Percentiles rank a stretch among this genome's conserved stretches.
Evolutionary conservation across 2,113 vertebrate genomes (phyloP).

Genomic region (Zingel zingel): DNA sequence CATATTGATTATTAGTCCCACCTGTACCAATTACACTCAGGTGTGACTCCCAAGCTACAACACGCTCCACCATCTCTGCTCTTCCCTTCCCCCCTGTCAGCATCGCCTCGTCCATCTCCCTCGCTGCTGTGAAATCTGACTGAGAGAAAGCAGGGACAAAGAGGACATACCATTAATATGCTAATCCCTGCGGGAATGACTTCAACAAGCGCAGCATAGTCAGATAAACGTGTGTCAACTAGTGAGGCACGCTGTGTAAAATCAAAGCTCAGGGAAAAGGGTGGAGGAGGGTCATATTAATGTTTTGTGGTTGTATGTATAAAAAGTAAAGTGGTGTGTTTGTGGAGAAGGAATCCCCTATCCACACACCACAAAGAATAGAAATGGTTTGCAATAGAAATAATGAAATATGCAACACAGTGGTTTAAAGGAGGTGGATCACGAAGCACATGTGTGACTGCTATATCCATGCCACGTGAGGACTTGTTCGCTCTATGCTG

Average conservation of each 20-base stretch:
- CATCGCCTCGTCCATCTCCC: slow-evolving; percentile 20
- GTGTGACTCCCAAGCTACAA: background rate
- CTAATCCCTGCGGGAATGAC: slow-evolving; percentile 72
- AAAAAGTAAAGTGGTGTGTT: background rate
- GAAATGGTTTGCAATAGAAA: background rate
- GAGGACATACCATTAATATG: slow-evolving; percentile 77
- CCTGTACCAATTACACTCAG: background rate
- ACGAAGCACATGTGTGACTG: slow-evolving; percentile 18
- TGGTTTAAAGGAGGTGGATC: slow-evolving; percentile 4
- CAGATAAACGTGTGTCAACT: slow-evolving; percentile 57
- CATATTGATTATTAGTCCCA: slow-evolving; percentile 13
- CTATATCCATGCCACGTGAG: slow-evolving; percentile 53
- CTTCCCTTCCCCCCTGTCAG: slow-evolving; percentile 2
- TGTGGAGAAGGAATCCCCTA: slow-evolving; percentile 50
- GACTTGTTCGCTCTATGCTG: slow-evolving; percentile 13
- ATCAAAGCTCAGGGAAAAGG: slow-evolving; percentile 38
- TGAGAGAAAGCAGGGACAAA: slow-evolving; percentile 71
- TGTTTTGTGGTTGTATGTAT: background rate
- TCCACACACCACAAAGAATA: background rate
- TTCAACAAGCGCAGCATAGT: slow-evolving; percentile 47
- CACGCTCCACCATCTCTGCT: background rate
- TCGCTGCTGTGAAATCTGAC: slow-evolving; percentile 57
- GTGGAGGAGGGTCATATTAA: slow-evolving; percentile 14
- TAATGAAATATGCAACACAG: background rate
- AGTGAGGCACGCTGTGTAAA: slow-evolving; percentile 39